A percentile compares a stretch with the other conserved stretches of the same genome.
phyloP scores from a whole-genome alignment of 2,888 invertebrate species.

The Aethes cnicana region DNA sequence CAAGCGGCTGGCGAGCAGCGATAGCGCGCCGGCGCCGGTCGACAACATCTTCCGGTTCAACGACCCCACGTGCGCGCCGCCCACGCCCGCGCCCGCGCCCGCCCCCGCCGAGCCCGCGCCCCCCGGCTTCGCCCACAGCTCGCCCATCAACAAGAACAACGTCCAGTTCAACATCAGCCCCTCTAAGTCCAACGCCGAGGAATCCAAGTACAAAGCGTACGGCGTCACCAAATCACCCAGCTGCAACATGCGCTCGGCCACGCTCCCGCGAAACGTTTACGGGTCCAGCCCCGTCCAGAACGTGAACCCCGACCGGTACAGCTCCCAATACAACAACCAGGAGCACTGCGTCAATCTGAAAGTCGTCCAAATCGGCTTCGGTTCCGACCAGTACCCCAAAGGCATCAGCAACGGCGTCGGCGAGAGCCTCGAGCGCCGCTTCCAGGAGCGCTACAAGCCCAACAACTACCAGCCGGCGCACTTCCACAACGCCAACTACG shows the following conservation, averaged over 20 bases:
- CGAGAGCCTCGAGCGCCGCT: constrained; percentile 72
- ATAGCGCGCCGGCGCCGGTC: constrained; percentile 61
- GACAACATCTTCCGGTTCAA: constrained; percentile 87
- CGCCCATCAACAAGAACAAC: constrained; percentile 80
- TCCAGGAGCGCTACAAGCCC: constrained; percentile 78
- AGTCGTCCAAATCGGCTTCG: constrained; percentile 84
- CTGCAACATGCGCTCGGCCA: constrained; percentile 84
- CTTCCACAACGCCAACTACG: constrained; percentile 71
- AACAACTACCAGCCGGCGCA: constrained; percentile 68
- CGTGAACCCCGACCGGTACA: constrained; percentile 75
- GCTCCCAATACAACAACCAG: constrained; percentile 79
- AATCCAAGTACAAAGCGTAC: constrained; percentile 69
- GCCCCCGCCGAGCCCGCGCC: constrained; percentile 47
- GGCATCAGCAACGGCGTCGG: constrained; percentile 73
- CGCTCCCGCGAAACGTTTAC: constrained; percentile 87
- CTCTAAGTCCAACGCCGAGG: constrained; percentile 72
- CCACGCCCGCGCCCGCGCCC: constrained; percentile 54
- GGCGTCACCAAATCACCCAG: constrained; percentile 73
- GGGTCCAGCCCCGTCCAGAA: constrained; percentile 65
- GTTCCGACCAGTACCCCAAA: constrained; percentile 83
- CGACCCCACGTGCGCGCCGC: constrained; percentile 82
- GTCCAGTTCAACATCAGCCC: constrained; percentile 79
- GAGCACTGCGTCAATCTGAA: constrained; percentile 81
- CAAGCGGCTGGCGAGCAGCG: constrained; percentile 81
- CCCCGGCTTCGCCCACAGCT: constrained; percentile 73